Conservation (phyloP, 2,113 vertebrate genomes). For the Oryzias curvinotus region DNA sequence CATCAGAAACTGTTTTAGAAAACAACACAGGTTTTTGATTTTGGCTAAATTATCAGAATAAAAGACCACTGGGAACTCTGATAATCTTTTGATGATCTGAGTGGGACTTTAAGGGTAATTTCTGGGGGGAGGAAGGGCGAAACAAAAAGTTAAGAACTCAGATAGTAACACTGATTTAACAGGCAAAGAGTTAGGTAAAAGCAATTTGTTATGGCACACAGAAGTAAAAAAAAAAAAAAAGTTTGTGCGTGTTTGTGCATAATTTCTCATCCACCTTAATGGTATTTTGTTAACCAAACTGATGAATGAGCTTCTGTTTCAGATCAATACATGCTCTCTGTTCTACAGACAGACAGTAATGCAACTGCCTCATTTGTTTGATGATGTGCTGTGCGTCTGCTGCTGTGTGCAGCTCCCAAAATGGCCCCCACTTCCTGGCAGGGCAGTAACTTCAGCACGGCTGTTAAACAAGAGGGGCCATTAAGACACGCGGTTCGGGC, state of each 20-base stretch:
- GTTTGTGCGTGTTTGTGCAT: constrained; percentile 16
- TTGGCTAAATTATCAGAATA: too few relatives aligned
- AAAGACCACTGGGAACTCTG: too few relatives aligned
- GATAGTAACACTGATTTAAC: too few relatives aligned
- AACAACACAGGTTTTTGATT: too few relatives aligned
- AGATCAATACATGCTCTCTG: constrained; percentile 64
- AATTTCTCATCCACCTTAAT: constrained; percentile 40
- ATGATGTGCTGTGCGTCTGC: constrained; percentile 17
- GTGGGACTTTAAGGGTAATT: too few relatives aligned
- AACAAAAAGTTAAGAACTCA: background rate
- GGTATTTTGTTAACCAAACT: constrained; percentile 61
- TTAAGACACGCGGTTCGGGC: constrained; percentile 53
- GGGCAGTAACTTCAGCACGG: constrained; percentile 28
- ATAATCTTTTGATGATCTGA: too few relatives aligned
- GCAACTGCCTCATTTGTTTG: constrained; percentile 59
- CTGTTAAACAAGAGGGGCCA: constrained; percentile 49
- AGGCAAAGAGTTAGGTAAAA: background rate
- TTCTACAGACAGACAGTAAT: constrained; percentile 55
- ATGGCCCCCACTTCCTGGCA: constrained; percentile 12
- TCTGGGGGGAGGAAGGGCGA: background rate
- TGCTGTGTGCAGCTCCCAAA: constrained; percentile 17
- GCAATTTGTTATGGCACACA: background rate
- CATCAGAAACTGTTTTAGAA: too few relatives aligned
- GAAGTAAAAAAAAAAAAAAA: background rate
- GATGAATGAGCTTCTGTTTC: constrained; percentile 56